A percentile compares a stretch with the other conserved stretches of the same genome.
These are phyloP conservation scores for Ooceraea biroi DNA, from an alignment of 1,140 invertebrate species.

Conservation along the genomic window DNA sequence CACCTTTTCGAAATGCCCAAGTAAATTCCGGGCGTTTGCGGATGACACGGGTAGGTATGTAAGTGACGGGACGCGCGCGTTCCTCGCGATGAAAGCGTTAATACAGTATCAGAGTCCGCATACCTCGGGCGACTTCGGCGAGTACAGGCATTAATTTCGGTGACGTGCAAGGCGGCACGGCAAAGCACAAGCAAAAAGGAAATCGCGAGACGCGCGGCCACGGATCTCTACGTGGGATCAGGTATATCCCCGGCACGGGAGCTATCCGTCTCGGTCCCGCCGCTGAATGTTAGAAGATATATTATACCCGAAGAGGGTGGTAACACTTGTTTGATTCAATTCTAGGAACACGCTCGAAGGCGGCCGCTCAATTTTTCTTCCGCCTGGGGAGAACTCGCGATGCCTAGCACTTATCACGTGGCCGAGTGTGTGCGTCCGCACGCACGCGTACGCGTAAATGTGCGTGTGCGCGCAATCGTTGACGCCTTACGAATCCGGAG, in stretches of 20 bases:
- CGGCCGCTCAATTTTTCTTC: constrained; percentile 80
- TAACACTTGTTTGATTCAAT: constrained; percentile 84
- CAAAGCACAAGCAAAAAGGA: constrained; percentile 59
- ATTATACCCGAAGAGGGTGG: constrained; percentile 79
- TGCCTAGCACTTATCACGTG: constrained; percentile 43
- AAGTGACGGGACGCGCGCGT: neutral
- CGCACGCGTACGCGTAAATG: no score
- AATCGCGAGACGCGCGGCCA: constrained; percentile 66
- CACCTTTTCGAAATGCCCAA: neutral
- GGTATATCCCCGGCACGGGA: constrained; percentile 73
- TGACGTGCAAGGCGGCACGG: constrained; percentile 55
- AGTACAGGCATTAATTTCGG: constrained; percentile 71
- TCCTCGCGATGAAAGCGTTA: constrained; percentile 35
- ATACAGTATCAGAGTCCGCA: constrained; percentile 19
- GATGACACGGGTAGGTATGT: neutral
- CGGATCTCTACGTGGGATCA: constrained; percentile 71
- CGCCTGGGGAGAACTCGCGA: constrained; percentile 59
- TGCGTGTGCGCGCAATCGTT: neutral
- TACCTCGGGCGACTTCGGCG: constrained; percentile 64
- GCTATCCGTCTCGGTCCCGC: constrained; percentile 78
- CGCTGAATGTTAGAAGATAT: constrained; percentile 78
- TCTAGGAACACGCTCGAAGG: constrained; percentile 77
- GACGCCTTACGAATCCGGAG: constrained; percentile 37
- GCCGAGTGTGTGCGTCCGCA: neutral
- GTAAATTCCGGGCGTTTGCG: constrained; percentile 9